Base-by-base conservation (phyloP, 2,113 vertebrate species). In the Xenopus borealis region DNA sequence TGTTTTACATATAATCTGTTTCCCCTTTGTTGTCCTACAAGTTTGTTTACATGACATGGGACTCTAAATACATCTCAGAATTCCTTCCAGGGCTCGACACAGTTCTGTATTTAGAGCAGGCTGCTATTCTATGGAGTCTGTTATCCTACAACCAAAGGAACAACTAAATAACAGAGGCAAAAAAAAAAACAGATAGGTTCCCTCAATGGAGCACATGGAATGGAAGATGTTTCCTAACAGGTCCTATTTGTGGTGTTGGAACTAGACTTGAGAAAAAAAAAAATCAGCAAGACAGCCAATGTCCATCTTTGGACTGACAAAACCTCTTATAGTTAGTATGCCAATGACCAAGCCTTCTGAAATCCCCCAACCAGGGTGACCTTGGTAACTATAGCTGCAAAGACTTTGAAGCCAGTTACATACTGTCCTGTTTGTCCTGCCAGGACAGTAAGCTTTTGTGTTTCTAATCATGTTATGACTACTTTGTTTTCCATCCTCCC, bases 401-500 rank as follows among this genome's bases (percentile, higher is more conserved):
- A 77, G 59, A 19, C 53, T 57, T 70, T 20, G 46, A 61, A 63
- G 66, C 61, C 74, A 77, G 74, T 77, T 64, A 70, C 74, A 77
- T 20, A 63, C 19, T 70, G 74, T 77, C 66, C 69, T 70, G 14
- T 62, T 20, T 12, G 16, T 64, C 27, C 18, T 77, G 74, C 74
- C 74, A 77, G 73, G 73, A 76, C 66, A 77, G 46, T 62, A 58
- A 69, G 74, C 59, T 68, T 75, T 75, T 77, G 74, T 77, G 61
- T 69, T 68, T 64, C 53, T 70, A 77, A 77, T 70, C 47, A 69
- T 75, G 66, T 69, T 64, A 63, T 77, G 74, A 77, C 74, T 46
- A 77, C 19, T 77, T 64, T 77, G 66, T 77, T 11, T 10, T 80
- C 80, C 81, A 85, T 81, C 86, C 81, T 27, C 86, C 59, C 87